Evolutionary conservation across 2,797 vertebrate species (phyloP).

Genomic region (Morus bassanus): DNA sequence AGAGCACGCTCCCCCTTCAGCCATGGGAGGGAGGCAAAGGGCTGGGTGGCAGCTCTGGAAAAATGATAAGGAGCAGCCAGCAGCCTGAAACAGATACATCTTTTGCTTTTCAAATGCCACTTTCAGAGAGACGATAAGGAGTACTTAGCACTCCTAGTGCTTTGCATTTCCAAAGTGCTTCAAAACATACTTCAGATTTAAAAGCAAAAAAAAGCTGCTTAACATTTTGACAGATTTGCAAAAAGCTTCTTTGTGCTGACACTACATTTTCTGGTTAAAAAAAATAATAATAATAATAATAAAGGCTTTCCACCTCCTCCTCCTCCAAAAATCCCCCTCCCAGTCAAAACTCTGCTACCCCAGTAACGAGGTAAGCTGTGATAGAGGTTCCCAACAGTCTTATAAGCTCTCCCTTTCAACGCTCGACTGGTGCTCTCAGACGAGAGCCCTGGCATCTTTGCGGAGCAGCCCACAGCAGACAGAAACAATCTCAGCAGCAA

Average conservation of each 20-base stretch:
- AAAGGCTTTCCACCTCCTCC: neutral
- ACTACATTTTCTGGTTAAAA: constrained; percentile 33
- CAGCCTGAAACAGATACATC: neutral
- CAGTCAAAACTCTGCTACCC: neutral
- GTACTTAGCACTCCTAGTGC: constrained; percentile 43
- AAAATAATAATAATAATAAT: neutral
- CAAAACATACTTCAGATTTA: constrained; percentile 58
- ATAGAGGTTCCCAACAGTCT: neutral
- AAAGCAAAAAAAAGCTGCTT: constrained; percentile 31
- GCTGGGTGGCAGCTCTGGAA: constrained; percentile 1
- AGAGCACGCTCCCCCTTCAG: neutral
- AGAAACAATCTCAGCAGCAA: neutral
- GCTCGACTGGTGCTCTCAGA: neutral
- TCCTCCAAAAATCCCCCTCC: neutral
- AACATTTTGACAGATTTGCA: constrained; percentile 52
- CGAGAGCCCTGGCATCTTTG: neutral
- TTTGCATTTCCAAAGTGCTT: constrained; percentile 64
- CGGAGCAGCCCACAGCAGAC: neutral
- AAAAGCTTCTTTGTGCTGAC: constrained; percentile 54
- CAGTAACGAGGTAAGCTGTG: neutral
- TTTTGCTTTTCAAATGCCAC: constrained; percentile 44
- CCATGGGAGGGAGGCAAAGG: neutral
- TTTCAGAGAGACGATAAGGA: constrained; percentile 32
- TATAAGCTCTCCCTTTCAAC: neutral
- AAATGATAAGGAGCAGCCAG: neutral